Conservation (phyloP, 2,888 invertebrate genomes). For the Chloromyia formosa region DNA sequence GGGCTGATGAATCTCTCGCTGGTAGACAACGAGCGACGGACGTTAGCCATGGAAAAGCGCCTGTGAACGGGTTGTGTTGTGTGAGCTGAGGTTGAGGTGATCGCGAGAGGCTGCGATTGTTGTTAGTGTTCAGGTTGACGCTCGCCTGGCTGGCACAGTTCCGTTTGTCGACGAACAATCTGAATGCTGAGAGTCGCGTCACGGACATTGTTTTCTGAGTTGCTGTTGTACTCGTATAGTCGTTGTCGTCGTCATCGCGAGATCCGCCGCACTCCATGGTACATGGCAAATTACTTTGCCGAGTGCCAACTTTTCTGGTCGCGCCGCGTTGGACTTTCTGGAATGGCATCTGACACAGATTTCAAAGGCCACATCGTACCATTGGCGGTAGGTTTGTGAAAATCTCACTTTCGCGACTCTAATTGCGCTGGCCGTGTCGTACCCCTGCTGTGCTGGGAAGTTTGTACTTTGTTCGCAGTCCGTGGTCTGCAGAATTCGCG, state of each 20-base stretch:
- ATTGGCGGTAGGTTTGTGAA: slow-evolving; percentile 23
- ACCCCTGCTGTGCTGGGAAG: neutral
- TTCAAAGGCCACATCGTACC: neutral
- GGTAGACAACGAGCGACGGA: too few relatives aligned
- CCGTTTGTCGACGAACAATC: neutral
- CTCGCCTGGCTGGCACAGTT: neutral
- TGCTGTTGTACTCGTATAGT: neutral
- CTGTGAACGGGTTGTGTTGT: too few relatives aligned
- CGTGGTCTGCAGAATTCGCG: neutral
- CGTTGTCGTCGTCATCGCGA: slow-evolving; percentile 21
- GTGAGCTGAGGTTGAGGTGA: too few relatives aligned
- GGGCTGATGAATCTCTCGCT: too few relatives aligned
- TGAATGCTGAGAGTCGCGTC: neutral
- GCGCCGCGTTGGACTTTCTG: slow-evolving; percentile 13
- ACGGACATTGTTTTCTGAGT: neutral
- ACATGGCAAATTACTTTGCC: neutral
- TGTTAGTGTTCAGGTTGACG: too few relatives aligned
- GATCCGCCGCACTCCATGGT: slow-evolving; percentile 18
- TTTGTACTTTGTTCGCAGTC: neutral
- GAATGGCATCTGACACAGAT: slow-evolving; percentile 37
- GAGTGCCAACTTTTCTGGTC: slow-evolving; percentile 21
- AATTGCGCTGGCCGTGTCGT: neutral
- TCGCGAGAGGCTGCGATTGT: too few relatives aligned
- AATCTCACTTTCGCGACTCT: slow-evolving; percentile 33
- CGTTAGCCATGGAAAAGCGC: too few relatives aligned